Conservation (phyloP, 2,113 vertebrate genomes). For the Triplophysa rosa region DNA sequence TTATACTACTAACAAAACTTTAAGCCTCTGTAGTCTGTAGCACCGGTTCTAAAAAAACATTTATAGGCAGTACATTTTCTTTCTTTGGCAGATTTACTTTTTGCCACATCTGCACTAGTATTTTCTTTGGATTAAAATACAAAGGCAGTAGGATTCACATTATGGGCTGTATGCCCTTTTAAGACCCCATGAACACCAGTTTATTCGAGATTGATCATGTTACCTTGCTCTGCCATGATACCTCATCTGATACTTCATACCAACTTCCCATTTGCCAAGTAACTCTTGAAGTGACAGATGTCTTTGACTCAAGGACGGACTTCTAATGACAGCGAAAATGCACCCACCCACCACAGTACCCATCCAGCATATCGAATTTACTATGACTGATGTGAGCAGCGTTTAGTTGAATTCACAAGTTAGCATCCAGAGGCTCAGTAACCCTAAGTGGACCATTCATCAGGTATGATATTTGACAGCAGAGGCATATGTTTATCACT, state of each 20-base stretch:
- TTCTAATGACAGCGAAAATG: conserved; percentile 64
- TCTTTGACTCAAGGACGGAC: conserved; percentile 68
- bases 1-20: too few species aligned
- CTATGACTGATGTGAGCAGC: conserved; percentile 31
- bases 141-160: conserved; percentile 1
- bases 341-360: conserved; percentile 48
- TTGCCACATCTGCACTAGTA: neutral
- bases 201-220: conserved; percentile 63
- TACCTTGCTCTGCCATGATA: conserved; percentile 68
- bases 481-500: conserved; percentile 44
- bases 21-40: too few species aligned
- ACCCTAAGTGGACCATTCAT: conserved; percentile 20
- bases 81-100: neutral
- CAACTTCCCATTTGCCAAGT: conserved; percentile 65
- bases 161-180: conserved; percentile 16
- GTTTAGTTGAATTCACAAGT: conserved; percentile 23
- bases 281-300: conserved; percentile 68
- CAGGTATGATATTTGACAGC: conserved; percentile 30
- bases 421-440: conserved; percentile 25
- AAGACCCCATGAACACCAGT: conserved; percentile 48
- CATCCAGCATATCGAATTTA: conserved; percentile 55
- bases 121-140: neutral
- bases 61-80: too few species aligned
- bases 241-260: conserved; percentile 72
- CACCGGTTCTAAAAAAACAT: too few species aligned